phyloP scores from a whole-genome alignment of 2,888 invertebrate genomes.

The Megamerina dolium region DNA sequence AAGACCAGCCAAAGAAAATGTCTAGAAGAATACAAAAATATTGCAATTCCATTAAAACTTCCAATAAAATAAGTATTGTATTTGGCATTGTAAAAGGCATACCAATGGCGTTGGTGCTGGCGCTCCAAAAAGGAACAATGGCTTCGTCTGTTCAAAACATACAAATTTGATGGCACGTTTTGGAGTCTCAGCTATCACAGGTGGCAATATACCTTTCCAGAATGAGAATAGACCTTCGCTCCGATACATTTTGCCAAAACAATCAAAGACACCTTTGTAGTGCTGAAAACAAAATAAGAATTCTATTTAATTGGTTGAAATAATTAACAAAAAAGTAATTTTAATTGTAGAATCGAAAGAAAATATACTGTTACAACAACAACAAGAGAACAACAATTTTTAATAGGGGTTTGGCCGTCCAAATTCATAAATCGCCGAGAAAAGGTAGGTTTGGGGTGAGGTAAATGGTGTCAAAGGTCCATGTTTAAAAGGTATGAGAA shows the following conservation, averaged over 20 bases:
- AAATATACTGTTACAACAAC: no score
- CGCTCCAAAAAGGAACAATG: conserved; percentile 73
- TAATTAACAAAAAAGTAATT: background rate
- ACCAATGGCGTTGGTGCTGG: conserved; percentile 71
- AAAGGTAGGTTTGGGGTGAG: no score
- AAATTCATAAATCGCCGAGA: no score
- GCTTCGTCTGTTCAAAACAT: conserved; percentile 89
- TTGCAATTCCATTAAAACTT: conserved; percentile 1
- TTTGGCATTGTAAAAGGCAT: no score
- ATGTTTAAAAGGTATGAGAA: no score
- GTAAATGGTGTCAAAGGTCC: no score
- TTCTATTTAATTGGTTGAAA: background rate
- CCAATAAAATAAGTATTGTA: background rate
- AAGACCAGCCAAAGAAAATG: conserved; percentile 81
- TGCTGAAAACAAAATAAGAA: conserved; percentile 39
- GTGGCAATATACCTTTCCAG: conserved; percentile 92
- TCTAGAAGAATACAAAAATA: conserved; percentile 52
- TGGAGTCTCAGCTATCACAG: conserved; percentile 89
- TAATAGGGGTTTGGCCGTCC: no score
- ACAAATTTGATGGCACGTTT: conserved; percentile 92
- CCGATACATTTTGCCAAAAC: conserved; percentile 81
- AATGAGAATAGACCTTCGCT: conserved; percentile 78
- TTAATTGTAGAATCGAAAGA: no score
- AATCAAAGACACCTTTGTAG: conserved; percentile 77
- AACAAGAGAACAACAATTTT: no score